Conservation (phyloP, 2,797 vertebrate species). For the Argentina silus region DNA sequence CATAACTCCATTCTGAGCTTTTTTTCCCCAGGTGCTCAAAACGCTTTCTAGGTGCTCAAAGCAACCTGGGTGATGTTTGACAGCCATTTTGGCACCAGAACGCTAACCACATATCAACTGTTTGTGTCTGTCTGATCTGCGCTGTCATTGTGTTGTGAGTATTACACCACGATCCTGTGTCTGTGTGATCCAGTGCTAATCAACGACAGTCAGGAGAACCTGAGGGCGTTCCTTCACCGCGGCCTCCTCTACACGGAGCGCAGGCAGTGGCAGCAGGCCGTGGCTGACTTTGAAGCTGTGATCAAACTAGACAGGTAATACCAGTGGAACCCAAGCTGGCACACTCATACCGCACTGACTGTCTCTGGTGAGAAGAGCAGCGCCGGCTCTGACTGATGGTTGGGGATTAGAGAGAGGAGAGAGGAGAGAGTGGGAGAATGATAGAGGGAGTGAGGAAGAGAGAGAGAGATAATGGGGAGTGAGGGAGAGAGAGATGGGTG, state of each 20-base stretch:
- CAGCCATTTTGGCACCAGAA: too few species aligned
- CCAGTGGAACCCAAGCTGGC: not conserved
- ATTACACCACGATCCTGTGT: not conserved
- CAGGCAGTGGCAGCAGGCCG: constrained; percentile 68
- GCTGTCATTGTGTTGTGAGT: constrained; percentile 6
- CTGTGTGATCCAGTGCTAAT: constrained; percentile 70
- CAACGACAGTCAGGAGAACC: constrained; percentile 73
- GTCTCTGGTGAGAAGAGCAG: not conserved
- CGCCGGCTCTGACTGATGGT: too few species aligned
- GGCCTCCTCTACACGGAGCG: constrained; percentile 76
- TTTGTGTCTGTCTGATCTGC: not conserved
- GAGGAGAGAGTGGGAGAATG: not conserved
- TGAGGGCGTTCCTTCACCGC: constrained; percentile 75
- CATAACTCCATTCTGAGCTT: not conserved
- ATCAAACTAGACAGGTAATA: constrained; percentile 78
- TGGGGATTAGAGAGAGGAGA: constrained; percentile 2
- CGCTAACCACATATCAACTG: too few species aligned
- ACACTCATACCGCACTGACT: not conserved
- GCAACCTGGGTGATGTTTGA: too few species aligned
- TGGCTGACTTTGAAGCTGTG: constrained; percentile 79
- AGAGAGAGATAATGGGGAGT: not conserved
- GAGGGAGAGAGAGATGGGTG: not conserved
- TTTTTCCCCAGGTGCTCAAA: too few species aligned
- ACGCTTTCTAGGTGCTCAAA: too few species aligned
- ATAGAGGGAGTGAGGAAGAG: not conserved